These are phyloP conservation scores for Nomada ferruginata DNA, from an alignment of 2,888 invertebrate species.

Conservation along the genomic window DNA sequence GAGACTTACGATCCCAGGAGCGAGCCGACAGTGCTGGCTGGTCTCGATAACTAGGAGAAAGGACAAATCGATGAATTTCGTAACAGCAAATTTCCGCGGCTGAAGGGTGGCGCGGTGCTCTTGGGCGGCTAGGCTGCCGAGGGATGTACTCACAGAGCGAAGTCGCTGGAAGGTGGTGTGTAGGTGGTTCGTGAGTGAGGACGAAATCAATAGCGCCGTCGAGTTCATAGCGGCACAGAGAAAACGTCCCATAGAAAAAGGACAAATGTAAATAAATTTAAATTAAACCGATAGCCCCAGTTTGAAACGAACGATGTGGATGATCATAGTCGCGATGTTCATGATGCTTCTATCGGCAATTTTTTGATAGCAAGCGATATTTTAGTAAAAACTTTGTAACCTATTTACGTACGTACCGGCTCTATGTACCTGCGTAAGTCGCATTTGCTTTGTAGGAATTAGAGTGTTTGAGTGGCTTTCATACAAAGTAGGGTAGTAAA, in stretches of 20 bases:
- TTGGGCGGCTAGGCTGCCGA: slow-evolving; percentile 40
- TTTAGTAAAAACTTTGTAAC: too few relatives aligned
- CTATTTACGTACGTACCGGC: too few relatives aligned
- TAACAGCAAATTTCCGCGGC: slow-evolving; percentile 73
- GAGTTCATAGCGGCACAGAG: slow-evolving; percentile 71
- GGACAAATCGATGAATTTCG: slow-evolving; percentile 73
- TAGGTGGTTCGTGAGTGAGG: slow-evolving; percentile 72
- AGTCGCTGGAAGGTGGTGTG: slow-evolving; percentile 53
- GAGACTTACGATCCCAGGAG: neutral
- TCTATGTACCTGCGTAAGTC: too few relatives aligned
- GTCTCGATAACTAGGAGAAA: slow-evolving; percentile 63
- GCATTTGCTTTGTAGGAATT: too few relatives aligned
- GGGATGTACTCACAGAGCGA: slow-evolving; percentile 30
- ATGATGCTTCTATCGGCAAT: too few relatives aligned
- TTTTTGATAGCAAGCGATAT: too few relatives aligned
- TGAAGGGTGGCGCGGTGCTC: slow-evolving; percentile 58
- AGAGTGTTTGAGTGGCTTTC: too few relatives aligned
- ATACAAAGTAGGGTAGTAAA: too few relatives aligned
- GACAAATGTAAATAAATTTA: slow-evolving; percentile 81
- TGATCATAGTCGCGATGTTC: slow-evolving; percentile 13
- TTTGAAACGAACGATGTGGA: slow-evolving; percentile 49
- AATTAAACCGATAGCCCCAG: slow-evolving; percentile 70
- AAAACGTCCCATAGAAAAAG: slow-evolving; percentile 72
- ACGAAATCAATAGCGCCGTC: slow-evolving; percentile 75
- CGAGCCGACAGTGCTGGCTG: slow-evolving; percentile 21